Evolutionary conservation across 2,797 vertebrate genomes (phyloP), one percentile per base, ranked within the genome.

Genomic region (Microctenopoma stevenorrisi): DNA sequence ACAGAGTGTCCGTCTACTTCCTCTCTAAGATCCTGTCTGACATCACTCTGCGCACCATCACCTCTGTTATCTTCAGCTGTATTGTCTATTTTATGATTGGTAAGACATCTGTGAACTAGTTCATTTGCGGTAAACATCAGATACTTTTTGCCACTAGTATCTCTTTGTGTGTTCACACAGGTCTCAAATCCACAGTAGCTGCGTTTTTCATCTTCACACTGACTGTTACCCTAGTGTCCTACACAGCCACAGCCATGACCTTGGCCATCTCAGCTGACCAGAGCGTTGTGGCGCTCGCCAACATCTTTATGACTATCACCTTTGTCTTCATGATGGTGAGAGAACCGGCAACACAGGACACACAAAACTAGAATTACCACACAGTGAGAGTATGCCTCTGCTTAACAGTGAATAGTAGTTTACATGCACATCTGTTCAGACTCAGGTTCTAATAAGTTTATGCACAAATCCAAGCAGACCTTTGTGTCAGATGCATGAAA

Each of bases 261-360:
- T 88, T 98, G 77, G 96, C 96, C 65, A 94, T 98, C 68, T 95
- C 96, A n/a, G 92, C 96, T 5, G 95, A 97, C 86, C 95, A 97
- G 87, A 94, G 80, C 0, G 89, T 95, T 12, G 94, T 96, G 0
- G 83, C 95, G 0, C n/a, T 97, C 13, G 96, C 96, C 76, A 96
- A 95, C 80, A 93, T 99, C 55, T 89, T 96, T 69, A 89, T 95
- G 90, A 96, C 95, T 26, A 93, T 98, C 38, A 4, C 67, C 1
- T 97, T 99, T 66, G 91, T 98, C 68, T 96, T 98, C 65, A 98
- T 98, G 97, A 97, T 96, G 93, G 97, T 96, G 86, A 96, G 95
- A 60, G 15, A 64, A 9, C 0, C 6, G 44, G 25, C 2, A n/a
- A 25, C 6, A 14, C 15, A 16, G 3, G 54, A 16, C 22, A 22